A percentile compares a stretch with the other conserved stretches of the same genome.
These are phyloP conservation scores for Mya arenaria DNA, from an alignment of 1,140 invertebrate genomes.

Conservation along the genomic window DNA sequence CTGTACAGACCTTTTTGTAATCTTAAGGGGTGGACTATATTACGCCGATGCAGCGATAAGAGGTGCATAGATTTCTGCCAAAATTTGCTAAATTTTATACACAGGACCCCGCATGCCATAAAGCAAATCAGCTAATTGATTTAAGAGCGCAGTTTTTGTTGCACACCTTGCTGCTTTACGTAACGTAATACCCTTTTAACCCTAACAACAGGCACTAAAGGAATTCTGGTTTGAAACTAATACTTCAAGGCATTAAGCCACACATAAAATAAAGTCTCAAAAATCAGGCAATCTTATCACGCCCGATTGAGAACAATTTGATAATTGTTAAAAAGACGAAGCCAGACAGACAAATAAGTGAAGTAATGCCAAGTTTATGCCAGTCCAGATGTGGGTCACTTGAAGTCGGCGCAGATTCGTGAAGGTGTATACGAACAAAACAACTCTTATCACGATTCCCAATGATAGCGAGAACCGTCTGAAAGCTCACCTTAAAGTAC, in stretches of 20 bases:
- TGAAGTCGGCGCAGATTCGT: constrained; percentile 76
- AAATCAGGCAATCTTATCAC: constrained; percentile 45
- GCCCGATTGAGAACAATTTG: constrained; percentile 51
- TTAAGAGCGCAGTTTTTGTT: constrained; percentile 16
- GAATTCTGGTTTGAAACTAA: constrained; percentile 45
- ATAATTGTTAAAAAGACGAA: constrained; percentile 34
- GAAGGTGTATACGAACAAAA: not conserved
- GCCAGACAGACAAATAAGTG: constrained; percentile 6
- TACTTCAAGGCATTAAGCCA: constrained; percentile 22
- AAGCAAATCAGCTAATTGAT: constrained; percentile 1
- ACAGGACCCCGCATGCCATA: not conserved
- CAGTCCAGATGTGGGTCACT: constrained; percentile 29
- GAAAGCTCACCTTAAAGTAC: too few species aligned
- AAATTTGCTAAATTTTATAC: too few species aligned
- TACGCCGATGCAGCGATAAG: too few species aligned
- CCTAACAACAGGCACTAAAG: not conserved
- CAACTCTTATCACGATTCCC: not conserved
- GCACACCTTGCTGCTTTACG: constrained; percentile 18
- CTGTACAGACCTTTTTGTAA: too few species aligned
- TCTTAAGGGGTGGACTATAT: too few species aligned
- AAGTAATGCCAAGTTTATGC: constrained; percentile 39
- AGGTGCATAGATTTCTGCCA: too few species aligned
- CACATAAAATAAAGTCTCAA: too few species aligned
- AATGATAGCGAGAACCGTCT: too few species aligned
- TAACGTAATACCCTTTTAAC: constrained; percentile 39